phyloP scores from a whole-genome alignment of 2,113 vertebrate genomes.

The Serinus canaria region DNA sequence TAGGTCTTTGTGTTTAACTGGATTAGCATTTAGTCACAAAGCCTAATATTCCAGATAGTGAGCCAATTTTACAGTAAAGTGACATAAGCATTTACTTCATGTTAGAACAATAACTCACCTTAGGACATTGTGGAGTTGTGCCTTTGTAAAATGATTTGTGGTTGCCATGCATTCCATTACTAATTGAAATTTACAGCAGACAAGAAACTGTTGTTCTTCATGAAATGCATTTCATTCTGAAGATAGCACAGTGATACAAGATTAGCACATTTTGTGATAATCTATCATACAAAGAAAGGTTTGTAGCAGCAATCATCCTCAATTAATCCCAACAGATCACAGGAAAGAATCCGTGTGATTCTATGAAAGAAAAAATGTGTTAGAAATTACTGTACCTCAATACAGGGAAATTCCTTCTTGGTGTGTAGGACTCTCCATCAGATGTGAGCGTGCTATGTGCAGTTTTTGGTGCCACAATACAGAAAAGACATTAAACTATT shows the following conservation, averaged over 20 bases:
- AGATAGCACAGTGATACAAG: neutral
- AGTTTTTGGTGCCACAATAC: neutral
- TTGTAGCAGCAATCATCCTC: neutral
- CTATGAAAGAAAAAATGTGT: neutral
- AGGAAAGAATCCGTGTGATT: neutral
- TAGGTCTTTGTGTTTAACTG: neutral
- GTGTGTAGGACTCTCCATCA: neutral
- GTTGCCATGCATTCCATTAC: neutral
- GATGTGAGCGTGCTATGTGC: neutral
- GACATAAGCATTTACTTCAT: neutral
- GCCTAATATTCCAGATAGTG: neutral
- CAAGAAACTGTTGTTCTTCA: neutral
- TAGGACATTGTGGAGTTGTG: neutral
- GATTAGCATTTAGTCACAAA: neutral
- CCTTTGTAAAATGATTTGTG: neutral
- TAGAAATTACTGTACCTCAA: neutral
- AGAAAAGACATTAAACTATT: neutral
- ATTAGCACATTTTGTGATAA: neutral
- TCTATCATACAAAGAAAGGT: neutral
- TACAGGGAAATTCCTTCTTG: neutral
- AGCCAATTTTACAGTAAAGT: neutral
- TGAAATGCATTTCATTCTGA: neutral
- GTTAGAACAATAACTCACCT: neutral
- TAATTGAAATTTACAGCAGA: neutral
- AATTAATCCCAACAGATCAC: neutral